These are phyloP conservation scores for Coleophora flavipennella DNA, from an alignment of 2,888 invertebrate genomes.

Conservation along the genomic window DNA sequence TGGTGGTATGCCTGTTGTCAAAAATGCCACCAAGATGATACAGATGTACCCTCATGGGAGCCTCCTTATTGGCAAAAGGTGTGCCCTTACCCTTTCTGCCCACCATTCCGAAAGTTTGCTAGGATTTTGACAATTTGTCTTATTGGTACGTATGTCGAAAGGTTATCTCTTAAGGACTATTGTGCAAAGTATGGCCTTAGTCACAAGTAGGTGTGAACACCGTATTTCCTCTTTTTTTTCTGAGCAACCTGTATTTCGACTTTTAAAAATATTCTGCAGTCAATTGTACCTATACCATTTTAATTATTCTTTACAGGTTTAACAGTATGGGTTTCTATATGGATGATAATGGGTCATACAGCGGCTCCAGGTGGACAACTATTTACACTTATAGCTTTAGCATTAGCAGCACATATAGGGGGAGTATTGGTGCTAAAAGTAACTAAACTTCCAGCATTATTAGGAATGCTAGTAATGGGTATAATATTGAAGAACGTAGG, in stretches of 20 bases:
- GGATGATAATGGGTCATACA: constrained; percentile 76
- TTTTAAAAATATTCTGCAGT: too few relatives aligned
- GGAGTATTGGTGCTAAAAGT: constrained; percentile 78
- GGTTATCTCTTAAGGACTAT: too few relatives aligned
- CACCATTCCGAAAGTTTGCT: constrained; percentile 80
- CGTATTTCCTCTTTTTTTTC: too few relatives aligned
- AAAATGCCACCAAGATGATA: constrained; percentile 77
- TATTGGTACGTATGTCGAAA: constrained; percentile 52
- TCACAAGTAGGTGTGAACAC: too few relatives aligned
- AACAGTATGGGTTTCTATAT: constrained; percentile 78
- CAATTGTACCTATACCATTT: background rate
- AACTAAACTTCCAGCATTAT: constrained; percentile 81
- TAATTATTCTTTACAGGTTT: constrained; percentile 42
- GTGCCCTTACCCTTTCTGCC: constrained; percentile 83
- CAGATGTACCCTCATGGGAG: constrained; percentile 77
- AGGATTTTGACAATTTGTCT: constrained; percentile 75
- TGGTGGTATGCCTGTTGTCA: constrained; percentile 82
- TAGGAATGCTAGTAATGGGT: constrained; percentile 84
- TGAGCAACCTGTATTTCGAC: too few relatives aligned
- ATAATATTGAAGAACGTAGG: constrained; percentile 75
- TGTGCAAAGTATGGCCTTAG: too few relatives aligned
- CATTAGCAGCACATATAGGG: constrained; percentile 80
- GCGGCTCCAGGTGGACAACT: constrained; percentile 82
- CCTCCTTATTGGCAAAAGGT: constrained; percentile 78
- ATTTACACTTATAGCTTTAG: constrained; percentile 77